Evolutionary conservation across 1,140 invertebrate genomes (phyloP).

Genomic region (Caenorhabditis inopinata): DNA sequence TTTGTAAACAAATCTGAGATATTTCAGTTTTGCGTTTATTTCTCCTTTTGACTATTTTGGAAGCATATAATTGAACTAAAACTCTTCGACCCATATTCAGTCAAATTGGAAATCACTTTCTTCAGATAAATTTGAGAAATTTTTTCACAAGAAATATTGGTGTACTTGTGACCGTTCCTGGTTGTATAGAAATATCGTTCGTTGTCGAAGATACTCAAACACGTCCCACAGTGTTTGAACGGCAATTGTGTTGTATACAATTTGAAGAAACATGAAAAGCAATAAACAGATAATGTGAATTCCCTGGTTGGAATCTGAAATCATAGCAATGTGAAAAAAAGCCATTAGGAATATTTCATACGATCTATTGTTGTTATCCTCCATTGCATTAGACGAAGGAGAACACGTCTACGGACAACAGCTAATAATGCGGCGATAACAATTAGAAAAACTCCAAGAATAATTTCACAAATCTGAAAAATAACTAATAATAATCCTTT

Average conservation of each 20-base stretch:
- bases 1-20: too few relatives aligned
- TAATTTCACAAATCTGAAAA: slow-evolving; percentile 4
- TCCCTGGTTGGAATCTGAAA: slow-evolving; percentile 17
- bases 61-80: too few relatives aligned
- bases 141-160: background rate
- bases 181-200: slow-evolving; percentile 3
- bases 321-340: background rate
- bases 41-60: too few relatives aligned
- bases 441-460: background rate
- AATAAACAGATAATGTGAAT: slow-evolving; percentile 28
- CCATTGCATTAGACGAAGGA: slow-evolving; percentile 1
- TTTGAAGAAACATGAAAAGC: slow-evolving; percentile 30
- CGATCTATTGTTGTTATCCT: slow-evolving; percentile 27
- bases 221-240: slow-evolving; percentile 26
- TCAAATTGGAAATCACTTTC: too few relatives aligned
- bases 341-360: background rate
- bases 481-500: too few relatives aligned
- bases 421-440: slow-evolving; percentile 15
- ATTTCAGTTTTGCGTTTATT: too few relatives aligned
- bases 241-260: slow-evolving; percentile 27
- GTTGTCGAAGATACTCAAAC: slow-evolving; percentile 19
- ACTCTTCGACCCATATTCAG: too few relatives aligned
- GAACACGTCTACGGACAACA: background rate
- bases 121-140: too few relatives aligned
- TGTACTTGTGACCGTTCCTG: slow-evolving; percentile 1